Percentiles rank a stretch among this genome's conserved stretches.
These are phyloP conservation scores for Actenoides lindsayi DNA, from an alignment of 2,113 vertebrate species.

Conservation along the genomic window DNA sequence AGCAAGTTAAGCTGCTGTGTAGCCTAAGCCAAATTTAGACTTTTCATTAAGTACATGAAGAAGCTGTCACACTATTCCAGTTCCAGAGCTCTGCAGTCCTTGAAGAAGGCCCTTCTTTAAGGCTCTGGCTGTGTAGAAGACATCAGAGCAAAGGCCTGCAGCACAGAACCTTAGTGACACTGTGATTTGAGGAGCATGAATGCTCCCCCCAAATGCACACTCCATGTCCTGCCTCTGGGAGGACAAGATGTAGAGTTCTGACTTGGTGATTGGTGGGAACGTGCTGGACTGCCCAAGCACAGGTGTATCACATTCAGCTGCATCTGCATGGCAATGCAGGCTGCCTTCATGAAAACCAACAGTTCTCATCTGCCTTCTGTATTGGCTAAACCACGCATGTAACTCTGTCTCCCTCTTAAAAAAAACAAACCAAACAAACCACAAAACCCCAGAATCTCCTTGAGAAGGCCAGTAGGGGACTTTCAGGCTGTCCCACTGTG, in stretches of 20 bases:
- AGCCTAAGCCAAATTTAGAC: not conserved
- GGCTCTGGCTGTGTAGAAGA: not conserved
- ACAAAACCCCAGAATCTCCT: not conserved
- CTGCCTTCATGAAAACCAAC: not conserved
- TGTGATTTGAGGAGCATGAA: not conserved
- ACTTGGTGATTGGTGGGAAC: not conserved
- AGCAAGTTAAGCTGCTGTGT: not conserved
- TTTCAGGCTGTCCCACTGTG: not conserved
- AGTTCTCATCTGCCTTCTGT: not conserved
- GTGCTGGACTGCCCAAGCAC: not conserved
- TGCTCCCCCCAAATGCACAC: not conserved
- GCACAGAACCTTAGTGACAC: not conserved
- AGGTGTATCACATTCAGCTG: not conserved
- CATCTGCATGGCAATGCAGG: not conserved
- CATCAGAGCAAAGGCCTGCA: not conserved
- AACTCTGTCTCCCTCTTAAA: not conserved
- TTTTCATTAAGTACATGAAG: not conserved
- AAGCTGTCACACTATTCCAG: not conserved
- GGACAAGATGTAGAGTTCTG: not conserved
- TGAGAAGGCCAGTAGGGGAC: not conserved
- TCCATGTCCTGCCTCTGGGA: not conserved
- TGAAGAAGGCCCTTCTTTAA: not conserved
- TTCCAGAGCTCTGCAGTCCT: not conserved
- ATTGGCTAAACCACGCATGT: not conserved
- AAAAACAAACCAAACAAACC: not conserved